Evolutionary conservation across 2,888 invertebrate species (phyloP).

Genomic region (Periphyllus acericola): DNA sequence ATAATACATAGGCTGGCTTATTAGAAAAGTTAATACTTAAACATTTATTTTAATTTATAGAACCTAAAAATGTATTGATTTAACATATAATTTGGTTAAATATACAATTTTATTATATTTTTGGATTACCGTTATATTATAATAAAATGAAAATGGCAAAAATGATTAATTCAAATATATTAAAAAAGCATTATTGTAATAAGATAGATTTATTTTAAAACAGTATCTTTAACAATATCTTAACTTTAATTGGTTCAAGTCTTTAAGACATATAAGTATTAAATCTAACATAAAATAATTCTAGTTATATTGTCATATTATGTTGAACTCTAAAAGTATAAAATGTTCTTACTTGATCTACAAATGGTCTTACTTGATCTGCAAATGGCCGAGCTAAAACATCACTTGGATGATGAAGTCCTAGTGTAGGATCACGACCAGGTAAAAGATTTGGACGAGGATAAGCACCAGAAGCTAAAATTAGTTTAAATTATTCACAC

Average conservation of each 20-base stretch:
- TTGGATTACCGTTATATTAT: too few species aligned
- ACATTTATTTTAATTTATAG: neutral
- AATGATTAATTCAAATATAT: too few species aligned
- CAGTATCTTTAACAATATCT: neutral
- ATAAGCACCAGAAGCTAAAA: conserved; percentile 68
- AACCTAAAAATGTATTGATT: too few species aligned
- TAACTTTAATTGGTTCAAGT: neutral
- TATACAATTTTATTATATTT: too few species aligned
- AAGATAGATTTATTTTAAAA: neutral
- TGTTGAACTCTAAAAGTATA: neutral
- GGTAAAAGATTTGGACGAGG: conserved; percentile 74
- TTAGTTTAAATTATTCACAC: neutral
- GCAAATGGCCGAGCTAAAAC: conserved; percentile 83
- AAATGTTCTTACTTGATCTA: conserved; percentile 23
- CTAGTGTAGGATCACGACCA: conserved; percentile 73
- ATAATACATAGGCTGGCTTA: too few species aligned
- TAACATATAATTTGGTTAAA: too few species aligned
- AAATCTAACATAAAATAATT: neutral
- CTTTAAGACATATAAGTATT: neutral
- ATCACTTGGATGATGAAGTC: conserved; percentile 78
- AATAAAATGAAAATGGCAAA: too few species aligned
- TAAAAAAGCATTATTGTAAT: neutral
- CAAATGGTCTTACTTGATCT: conserved; percentile 72
- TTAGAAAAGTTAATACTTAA: neutral
- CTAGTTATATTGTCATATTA: neutral